These are phyloP conservation scores for Rhyacophila evoluta DNA, from an alignment of 2,888 invertebrate genomes.

Conservation along the genomic window DNA sequence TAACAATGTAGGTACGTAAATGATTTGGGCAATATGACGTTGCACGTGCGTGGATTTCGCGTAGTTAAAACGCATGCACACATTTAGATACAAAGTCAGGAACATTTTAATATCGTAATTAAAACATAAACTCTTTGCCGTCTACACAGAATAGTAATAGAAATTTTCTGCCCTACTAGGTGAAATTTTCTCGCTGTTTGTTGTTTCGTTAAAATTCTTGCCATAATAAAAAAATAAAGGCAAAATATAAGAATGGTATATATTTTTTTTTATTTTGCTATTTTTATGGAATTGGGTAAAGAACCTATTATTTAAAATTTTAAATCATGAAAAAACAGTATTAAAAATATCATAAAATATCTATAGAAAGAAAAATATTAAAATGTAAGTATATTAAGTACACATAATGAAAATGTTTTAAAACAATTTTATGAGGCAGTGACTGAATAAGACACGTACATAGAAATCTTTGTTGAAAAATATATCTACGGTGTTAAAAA, in stretches of 20 bases:
- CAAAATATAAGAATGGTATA: too few species aligned
- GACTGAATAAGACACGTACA: background rate
- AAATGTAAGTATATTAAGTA: too few species aligned
- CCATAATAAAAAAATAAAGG: too few species aligned
- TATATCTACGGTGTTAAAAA: background rate
- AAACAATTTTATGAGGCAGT: background rate
- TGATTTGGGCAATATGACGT: conserved; percentile 6
- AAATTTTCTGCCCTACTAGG: background rate
- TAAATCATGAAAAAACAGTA: too few species aligned
- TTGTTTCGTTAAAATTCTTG: background rate
- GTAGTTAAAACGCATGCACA: background rate
- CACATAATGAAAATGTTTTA: too few species aligned
- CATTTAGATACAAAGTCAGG: background rate
- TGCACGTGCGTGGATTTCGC: background rate
- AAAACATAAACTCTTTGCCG: conserved; percentile 11
- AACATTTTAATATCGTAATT: conserved; percentile 20
- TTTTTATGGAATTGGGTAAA: too few species aligned
- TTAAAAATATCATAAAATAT: too few species aligned
- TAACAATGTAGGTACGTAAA: conserved; percentile 1
- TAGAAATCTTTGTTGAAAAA: too few species aligned
- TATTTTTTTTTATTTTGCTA: too few species aligned
- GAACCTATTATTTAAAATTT: too few species aligned
- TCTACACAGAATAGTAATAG: background rate
- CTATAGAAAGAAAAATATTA: too few species aligned
- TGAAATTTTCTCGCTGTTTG: background rate